Conservation (phyloP, 2,113 vertebrate genomes). For the Grallaria varia region DNA sequence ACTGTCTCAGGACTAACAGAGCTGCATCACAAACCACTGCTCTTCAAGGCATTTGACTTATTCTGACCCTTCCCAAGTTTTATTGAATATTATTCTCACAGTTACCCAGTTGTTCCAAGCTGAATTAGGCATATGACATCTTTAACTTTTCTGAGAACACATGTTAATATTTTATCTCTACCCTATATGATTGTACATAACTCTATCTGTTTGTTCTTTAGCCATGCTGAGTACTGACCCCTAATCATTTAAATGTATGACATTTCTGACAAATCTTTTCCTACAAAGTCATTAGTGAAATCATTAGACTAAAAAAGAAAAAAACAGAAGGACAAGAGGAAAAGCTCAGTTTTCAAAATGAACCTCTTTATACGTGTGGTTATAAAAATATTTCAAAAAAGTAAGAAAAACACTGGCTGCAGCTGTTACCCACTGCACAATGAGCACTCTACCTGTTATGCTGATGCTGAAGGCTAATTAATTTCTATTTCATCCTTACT, state of each 20-base stretch:
- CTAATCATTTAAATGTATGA: not conserved
- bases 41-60: not conserved
- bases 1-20: not conserved
- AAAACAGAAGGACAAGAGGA: not conserved
- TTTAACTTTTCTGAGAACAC: not conserved
- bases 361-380: not conserved
- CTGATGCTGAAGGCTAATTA: not conserved
- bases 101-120: not conserved
- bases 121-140: not conserved
- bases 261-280: not conserved
- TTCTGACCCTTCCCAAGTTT: not conserved
- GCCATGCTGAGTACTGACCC: not conserved
- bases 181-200: not conserved
- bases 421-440: not conserved
- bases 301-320: not conserved
- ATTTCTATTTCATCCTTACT: not conserved
- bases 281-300: not conserved
- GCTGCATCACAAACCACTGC: not conserved
- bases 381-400: not conserved
- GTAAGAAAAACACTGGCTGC: not conserved
- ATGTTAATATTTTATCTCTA: not conserved
- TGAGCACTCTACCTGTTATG: not conserved
- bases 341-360: not conserved
- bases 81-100: not conserved
- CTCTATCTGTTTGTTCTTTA: not conserved